phyloP scores from a whole-genome alignment of 1,140 invertebrate genomes.

The Sitobion miscanthi region DNA sequence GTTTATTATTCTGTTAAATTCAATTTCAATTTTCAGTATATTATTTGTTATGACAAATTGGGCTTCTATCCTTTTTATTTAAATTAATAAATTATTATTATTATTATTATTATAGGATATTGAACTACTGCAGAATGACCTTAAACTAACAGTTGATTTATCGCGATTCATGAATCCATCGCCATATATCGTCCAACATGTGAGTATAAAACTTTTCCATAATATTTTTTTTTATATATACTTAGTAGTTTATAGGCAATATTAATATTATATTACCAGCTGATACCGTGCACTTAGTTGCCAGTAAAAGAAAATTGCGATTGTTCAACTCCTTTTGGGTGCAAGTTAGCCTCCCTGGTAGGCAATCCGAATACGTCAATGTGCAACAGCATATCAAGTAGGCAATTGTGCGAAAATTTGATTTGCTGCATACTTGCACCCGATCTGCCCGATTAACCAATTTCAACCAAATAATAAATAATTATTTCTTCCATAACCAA shows the following conservation, averaged over 20 bases:
- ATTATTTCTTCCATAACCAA: too few relatives aligned
- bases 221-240: neutral
- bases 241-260: neutral
- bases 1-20: neutral
- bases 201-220: slow-evolving; percentile 63
- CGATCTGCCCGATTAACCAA: too few relatives aligned
- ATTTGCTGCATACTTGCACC: too few relatives aligned
- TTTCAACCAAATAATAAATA: too few relatives aligned
- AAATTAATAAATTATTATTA: neutral
- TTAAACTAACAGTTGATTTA: slow-evolving; percentile 81
- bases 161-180: slow-evolving; percentile 92
- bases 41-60: neutral
- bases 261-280: neutral
- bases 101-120: slow-evolving; percentile 63
- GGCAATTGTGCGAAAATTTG: too few relatives aligned
- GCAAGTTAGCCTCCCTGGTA: too few relatives aligned
- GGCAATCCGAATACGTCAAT: too few relatives aligned
- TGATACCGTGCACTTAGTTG: too few relatives aligned
- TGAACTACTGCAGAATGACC: slow-evolving; percentile 72
- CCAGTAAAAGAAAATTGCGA: too few relatives aligned
- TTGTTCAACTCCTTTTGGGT: too few relatives aligned
- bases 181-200: slow-evolving; percentile 81
- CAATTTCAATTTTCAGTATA: neutral
- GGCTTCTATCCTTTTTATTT: too few relatives aligned
- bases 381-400: too few relatives aligned